These are phyloP conservation scores for Cardiocondyla obscurior DNA, from an alignment of 1,140 invertebrate species.

Conservation along the genomic window DNA sequence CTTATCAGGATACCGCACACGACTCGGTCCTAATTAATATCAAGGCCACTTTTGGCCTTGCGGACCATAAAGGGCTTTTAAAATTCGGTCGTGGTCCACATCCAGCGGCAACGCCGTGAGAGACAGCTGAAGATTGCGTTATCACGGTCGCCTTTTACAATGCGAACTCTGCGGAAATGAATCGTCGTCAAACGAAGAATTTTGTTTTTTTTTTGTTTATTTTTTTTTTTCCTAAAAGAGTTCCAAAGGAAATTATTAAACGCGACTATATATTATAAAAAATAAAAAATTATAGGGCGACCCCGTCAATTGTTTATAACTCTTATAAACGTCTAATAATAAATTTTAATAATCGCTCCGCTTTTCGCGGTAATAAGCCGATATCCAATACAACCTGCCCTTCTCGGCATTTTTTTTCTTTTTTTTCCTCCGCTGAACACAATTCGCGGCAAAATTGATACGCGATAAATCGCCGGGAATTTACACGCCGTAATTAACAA, in stretches of 20 bases:
- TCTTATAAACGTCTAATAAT: not conserved
- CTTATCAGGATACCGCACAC: conserved; percentile 48
- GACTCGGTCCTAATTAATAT: conserved; percentile 51
- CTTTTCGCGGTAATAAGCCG: conserved; percentile 9
- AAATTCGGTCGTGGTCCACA: not conserved
- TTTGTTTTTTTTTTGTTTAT: no score
- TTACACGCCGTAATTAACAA: not conserved
- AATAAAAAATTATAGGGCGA: not conserved
- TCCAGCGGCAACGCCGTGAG: not conserved
- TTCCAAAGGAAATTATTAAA: not conserved
- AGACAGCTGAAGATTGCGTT: conserved; percentile 16
- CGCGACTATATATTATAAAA: not conserved
- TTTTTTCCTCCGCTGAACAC: not conserved
- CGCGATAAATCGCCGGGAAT: not conserved
- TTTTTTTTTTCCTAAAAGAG: not conserved
- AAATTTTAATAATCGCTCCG: conserved; percentile 2
- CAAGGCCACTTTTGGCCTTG: conserved; percentile 19
- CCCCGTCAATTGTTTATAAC: not conserved
- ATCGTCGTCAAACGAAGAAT: not conserved
- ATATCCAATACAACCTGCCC: not conserved
- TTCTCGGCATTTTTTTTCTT: not conserved
- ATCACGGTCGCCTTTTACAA: not conserved
- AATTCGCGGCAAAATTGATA: not conserved
- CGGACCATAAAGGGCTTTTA: conserved; percentile 53
- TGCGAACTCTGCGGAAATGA: not conserved